Conservation (phyloP, 35 echinoderm and acorn worm species). For the Eucidaris tribuloides region DNA sequence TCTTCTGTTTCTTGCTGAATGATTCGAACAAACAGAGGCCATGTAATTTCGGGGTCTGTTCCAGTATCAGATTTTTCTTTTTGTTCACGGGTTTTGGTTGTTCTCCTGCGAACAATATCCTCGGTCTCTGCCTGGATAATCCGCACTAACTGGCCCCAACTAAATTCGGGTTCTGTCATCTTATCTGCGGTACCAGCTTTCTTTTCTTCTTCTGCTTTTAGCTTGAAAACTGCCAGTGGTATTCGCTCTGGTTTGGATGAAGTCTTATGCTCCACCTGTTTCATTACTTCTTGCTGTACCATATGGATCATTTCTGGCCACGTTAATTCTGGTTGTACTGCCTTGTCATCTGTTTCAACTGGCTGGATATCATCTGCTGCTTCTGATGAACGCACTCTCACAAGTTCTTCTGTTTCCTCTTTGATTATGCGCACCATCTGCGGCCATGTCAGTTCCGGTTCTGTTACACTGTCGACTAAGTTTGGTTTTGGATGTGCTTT, state of each 20-base stretch:
- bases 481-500: not conserved
- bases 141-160: not conserved
- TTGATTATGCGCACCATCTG: conserved; percentile 12
- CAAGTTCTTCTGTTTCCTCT: not conserved
- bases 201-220: not conserved
- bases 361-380: too few relatives aligned
- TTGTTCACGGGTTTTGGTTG: not conserved
- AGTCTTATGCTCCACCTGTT: not conserved
- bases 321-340: conserved; percentile 1
- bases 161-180: not conserved
- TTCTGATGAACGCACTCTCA: not conserved
- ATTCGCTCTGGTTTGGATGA: not conserved
- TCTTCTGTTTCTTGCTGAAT: conserved; percentile 1
- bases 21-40: conserved; percentile 2
- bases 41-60: conserved; percentile 2
- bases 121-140: not conserved
- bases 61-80: not conserved
- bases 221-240: not conserved
- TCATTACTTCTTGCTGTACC: conserved; percentile 7
- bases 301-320: conserved; percentile 14
- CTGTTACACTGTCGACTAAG: not conserved
- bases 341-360: conserved; percentile 5
- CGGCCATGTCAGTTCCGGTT: conserved; percentile 8
- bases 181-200: not conserved
- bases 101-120: not conserved